phyloP scores from a whole-genome alignment of 2,888 invertebrate species.

The Ptychoptera contaminata region DNA sequence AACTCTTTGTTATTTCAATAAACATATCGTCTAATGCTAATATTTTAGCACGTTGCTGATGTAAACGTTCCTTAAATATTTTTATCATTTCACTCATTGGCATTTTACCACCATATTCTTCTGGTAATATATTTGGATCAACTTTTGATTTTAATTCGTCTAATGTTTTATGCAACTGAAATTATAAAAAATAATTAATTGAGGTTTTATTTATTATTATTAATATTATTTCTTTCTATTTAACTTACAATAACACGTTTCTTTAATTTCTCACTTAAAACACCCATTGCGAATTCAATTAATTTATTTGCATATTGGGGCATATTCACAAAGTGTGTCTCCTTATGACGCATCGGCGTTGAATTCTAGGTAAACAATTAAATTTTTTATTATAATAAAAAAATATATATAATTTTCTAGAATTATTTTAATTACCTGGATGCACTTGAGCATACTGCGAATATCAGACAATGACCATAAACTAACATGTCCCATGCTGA shows the following conservation, averaged over 20 bases:
- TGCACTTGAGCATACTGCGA: constrained; percentile 57
- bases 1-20: constrained; percentile 44
- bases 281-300: constrained; percentile 65
- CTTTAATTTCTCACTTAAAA: constrained; percentile 71
- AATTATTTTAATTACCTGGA: constrained; percentile 39
- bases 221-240: neutral
- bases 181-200: constrained; percentile 11
- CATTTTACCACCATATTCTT: constrained; percentile 76
- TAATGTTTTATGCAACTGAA: constrained; percentile 55
- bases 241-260: constrained; percentile 58
- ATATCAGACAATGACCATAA: constrained; percentile 70
- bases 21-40: constrained; percentile 60
- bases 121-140: constrained; percentile 60
- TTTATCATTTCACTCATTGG: constrained; percentile 69
- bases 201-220: neutral
- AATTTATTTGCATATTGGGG: constrained; percentile 66
- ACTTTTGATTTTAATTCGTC: constrained; percentile 57
- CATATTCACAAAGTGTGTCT: constrained; percentile 74
- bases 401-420: neutral
- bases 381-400: neutral
- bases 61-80: constrained; percentile 47
- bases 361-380: constrained; percentile 43
- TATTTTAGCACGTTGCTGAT: constrained; percentile 46
- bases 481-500: constrained; percentile 69
- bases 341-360: constrained; percentile 81